phyloP scores from a whole-genome alignment of 2,113 vertebrate species.

The Psilopogon haemacephalus region DNA sequence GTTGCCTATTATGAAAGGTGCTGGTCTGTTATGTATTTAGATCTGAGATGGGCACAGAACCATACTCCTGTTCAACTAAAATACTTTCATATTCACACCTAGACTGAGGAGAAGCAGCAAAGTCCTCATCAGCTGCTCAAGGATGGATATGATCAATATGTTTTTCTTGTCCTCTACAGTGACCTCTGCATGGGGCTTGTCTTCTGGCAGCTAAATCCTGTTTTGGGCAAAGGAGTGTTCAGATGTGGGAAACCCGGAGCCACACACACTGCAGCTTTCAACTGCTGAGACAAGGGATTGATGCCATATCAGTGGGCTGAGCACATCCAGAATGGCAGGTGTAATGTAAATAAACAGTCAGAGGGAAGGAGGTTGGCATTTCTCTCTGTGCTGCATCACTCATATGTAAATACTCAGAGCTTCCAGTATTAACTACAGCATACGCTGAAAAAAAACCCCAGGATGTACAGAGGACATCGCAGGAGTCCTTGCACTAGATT shows the following conservation, averaged over 20 bases:
- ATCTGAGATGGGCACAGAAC: neutral
- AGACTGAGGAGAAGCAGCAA: neutral
- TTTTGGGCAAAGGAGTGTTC: neutral
- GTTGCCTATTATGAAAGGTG: neutral
- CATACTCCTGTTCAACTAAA: neutral
- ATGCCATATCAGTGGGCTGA: neutral
- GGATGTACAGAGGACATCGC: neutral
- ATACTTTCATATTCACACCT: neutral
- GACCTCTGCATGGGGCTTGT: neutral
- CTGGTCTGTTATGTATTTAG: neutral
- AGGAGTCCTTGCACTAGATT: slow-evolving; percentile 29
- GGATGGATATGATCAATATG: neutral
- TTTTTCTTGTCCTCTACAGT: neutral
- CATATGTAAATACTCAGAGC: neutral
- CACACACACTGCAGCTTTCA: neutral
- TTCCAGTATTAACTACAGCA: neutral
- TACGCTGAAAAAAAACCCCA: neutral
- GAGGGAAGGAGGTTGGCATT: neutral
- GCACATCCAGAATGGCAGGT: neutral
- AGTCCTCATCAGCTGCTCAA: neutral
- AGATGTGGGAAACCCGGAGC: neutral
- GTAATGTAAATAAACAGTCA: neutral
- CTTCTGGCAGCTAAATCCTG: neutral
- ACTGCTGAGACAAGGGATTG: neutral
- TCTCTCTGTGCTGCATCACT: neutral